Evolutionary conservation across 2,113 vertebrate genomes (phyloP), one percentile per base, ranked within the genome.

Genomic region (Ciconia maguari): DNA sequence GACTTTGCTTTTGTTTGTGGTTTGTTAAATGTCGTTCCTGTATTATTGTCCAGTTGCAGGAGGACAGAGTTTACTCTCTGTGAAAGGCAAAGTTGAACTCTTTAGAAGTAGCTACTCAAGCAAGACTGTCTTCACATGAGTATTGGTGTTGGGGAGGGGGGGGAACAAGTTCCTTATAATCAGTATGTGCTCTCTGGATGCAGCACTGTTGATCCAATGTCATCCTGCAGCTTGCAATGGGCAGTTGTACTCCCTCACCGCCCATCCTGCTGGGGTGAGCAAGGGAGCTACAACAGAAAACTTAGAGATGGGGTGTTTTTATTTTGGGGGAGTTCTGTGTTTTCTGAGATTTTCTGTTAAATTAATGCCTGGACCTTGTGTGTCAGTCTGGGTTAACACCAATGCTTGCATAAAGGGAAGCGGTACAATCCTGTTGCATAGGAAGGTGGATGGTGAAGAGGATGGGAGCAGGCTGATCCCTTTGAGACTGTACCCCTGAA

Each of bases 371-470:
- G 52, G 46, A 22, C 21, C 41, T 74, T 10, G 5, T 68, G 57
- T 9, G 3, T 89, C 44, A 8, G 41, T 16, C 36, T 44, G 30
- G 58, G n/a, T 34, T 83, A 70, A 41, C 64, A 36, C 5, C 13
- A 46, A 1, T 18, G 60, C 34, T 60, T 81, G 42, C 21, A 7
- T 32, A 12, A 60, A 42, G 44, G 61, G 58, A 34, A 65, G 66
- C 3, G 2, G 48, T 74, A 7, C 0, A 2, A 3, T 22, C n/a
- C 41, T 77, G 26, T 44, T 27, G 32, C 18, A 1, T 36, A 13
- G 42, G 34, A 55, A 46, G 18, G 79, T 32, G 32, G 34, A 11
- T 68, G 54, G 27, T 71, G 24, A 58, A 64, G 62, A 64, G 38
- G 24, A 34, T 79, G 79, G 48, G 30, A 84, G 66, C 29, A 61